A percentile compares a stretch with the other conserved stretches of the same genome.
Conservation (phyloP, 2,113 vertebrate species). For the Pardalotus punctatus region DNA sequence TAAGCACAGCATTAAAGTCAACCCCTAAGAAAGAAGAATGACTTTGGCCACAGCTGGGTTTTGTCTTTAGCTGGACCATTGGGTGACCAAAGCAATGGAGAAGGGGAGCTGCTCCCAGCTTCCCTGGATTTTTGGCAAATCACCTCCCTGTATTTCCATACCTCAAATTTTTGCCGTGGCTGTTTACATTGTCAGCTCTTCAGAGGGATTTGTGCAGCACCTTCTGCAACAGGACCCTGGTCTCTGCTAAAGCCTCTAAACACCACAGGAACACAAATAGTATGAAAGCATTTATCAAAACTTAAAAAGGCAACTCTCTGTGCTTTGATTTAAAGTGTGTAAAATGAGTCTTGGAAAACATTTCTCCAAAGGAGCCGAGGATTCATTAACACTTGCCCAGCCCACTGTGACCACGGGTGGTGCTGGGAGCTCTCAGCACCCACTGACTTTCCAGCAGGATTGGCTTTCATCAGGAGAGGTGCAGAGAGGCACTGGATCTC, state of each 20-base stretch:
- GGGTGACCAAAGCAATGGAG: not conserved
- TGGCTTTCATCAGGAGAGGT: not conserved
- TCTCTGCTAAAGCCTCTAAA: not conserved
- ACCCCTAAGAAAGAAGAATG: not conserved
- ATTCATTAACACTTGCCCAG: not conserved
- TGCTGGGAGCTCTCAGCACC: not conserved
- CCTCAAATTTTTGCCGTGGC: not conserved
- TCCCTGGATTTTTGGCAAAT: not conserved
- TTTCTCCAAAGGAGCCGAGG: not conserved
- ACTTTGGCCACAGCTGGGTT: not conserved
- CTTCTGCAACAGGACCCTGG: not conserved
- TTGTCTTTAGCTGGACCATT: not conserved
- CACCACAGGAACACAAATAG: not conserved
- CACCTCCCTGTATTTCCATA: not conserved
- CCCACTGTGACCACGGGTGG: fast-evolving
- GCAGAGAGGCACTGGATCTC: not conserved
- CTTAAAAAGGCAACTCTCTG: not conserved
- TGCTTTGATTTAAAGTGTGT: constrained; percentile 32
- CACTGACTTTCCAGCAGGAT: not conserved
- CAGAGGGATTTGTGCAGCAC: not conserved
- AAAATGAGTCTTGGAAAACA: constrained; percentile 51
- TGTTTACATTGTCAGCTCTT: not conserved
- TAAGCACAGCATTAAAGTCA: not conserved
- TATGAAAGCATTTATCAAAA: constrained; percentile 23
- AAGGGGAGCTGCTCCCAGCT: not conserved